Percentiles rank a stretch among this genome's conserved stretches.
Evolutionary conservation across 2,113 vertebrate species (phyloP).

Genomic region (Pristiophorus japonicus): DNA sequence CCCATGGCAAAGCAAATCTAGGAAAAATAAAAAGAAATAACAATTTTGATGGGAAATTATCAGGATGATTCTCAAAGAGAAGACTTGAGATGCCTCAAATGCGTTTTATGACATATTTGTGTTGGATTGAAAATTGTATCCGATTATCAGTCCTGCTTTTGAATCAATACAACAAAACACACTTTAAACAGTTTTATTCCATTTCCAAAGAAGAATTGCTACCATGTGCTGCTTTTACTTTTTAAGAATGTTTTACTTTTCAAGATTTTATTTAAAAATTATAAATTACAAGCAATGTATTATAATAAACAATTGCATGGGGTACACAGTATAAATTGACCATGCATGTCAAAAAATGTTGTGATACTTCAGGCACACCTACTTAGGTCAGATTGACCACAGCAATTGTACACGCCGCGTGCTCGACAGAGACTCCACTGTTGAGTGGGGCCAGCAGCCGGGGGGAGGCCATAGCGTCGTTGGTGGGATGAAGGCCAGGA

Average conservation of each 20-base stretch:
- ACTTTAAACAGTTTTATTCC: not conserved
- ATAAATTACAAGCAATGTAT: not conserved
- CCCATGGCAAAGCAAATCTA: not conserved
- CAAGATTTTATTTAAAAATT: not conserved
- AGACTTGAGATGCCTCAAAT: too few species aligned
- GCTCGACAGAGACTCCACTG: too few species aligned
- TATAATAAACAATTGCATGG: not conserved
- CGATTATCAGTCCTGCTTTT: not conserved
- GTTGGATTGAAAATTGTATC: not conserved
- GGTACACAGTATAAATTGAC: not conserved
- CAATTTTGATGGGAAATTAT: not conserved
- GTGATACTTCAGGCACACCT: not conserved
- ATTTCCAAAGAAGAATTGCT: not conserved
- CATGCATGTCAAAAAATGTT: not conserved
- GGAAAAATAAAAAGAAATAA: not conserved
- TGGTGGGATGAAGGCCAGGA: too few species aligned
- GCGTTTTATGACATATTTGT: not conserved
- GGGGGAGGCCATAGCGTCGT: too few species aligned
- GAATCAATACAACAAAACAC: not conserved
- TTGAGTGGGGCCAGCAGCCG: too few species aligned
- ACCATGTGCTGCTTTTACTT: not conserved
- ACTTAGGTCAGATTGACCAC: too few species aligned
- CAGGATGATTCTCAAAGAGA: not conserved
- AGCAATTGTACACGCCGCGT: too few species aligned
- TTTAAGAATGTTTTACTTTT: not conserved